Evolutionary conservation across 53 echinoderm and acorn worm genomes (phyloP).

Genomic region (Luidia sarsii): DNA sequence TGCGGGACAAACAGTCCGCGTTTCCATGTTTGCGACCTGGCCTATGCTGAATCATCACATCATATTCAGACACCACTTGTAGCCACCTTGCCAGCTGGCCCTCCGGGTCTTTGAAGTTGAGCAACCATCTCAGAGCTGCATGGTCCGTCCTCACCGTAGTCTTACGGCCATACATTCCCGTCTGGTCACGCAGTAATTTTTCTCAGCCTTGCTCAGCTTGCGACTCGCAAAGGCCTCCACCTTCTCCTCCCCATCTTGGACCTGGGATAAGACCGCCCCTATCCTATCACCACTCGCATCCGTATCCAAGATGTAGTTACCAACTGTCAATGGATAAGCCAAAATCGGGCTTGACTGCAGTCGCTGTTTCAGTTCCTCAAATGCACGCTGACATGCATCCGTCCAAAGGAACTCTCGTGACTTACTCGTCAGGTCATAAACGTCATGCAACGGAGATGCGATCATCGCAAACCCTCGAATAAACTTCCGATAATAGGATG

Average conservation of each 20-base stretch:
- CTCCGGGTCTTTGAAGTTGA: conserved; percentile 4
- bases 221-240: not conserved
- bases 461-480: not conserved
- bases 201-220: not conserved
- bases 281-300: not conserved
- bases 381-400: not conserved
- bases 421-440: conserved; percentile 8
- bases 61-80: not conserved
- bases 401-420: conserved; percentile 1
- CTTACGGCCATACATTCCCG: conserved; percentile 17
- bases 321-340: conserved; percentile 1
- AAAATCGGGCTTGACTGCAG: not conserved
- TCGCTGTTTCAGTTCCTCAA: not conserved
- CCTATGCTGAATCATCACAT: not conserved
- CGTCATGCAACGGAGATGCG: not conserved
- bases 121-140: conserved; percentile 3
- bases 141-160: not conserved
- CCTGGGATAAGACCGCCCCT: not conserved
- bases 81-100: conserved; percentile 1
- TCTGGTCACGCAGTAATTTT: not conserved
- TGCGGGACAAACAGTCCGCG: not conserved
- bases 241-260: not conserved
- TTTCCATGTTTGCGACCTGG: conserved; percentile 1
- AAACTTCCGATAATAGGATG: conserved; percentile 13
- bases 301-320: conserved; percentile 8